A percentile compares a stretch with the other conserved stretches of the same genome.
These are phyloP conservation scores for Ormyrus rosae DNA, from an alignment of 2,888 invertebrate species.

Conservation along the genomic window DNA sequence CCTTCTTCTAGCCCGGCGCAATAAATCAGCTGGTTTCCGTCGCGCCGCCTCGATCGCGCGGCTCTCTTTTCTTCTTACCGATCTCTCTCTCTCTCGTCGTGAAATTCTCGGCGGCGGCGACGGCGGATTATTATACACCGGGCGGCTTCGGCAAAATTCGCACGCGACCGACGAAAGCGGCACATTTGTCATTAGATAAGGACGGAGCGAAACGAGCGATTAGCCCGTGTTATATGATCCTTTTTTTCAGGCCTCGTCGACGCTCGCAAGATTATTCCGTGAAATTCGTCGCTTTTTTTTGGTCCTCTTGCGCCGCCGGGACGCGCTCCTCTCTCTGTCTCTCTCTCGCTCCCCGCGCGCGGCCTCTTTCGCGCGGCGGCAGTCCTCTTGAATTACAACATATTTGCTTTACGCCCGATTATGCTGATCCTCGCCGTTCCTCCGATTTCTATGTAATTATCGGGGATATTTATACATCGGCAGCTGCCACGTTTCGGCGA, in stretches of 20 bases:
- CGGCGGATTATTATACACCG: slow-evolving; percentile 41
- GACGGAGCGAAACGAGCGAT: slow-evolving; percentile 50
- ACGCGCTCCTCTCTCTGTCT: not conserved
- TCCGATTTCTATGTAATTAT: slow-evolving; percentile 32
- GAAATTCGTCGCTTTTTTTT: slow-evolving; percentile 34
- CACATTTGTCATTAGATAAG: slow-evolving; percentile 56
- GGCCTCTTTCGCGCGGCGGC: not conserved
- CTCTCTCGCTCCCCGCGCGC: not conserved
- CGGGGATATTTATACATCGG: slow-evolving; percentile 10
- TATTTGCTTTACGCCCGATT: slow-evolving; percentile 41
- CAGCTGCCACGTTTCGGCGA: not conserved
- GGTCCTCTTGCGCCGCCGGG: not conserved
- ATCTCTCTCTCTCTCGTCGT: slow-evolving; percentile 10
- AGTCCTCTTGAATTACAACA: slow-evolving; percentile 41
- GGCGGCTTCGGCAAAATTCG: slow-evolving; percentile 27
- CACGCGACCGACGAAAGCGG: slow-evolving; percentile 51
- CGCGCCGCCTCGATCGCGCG: slow-evolving; percentile 14
- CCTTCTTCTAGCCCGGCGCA: slow-evolving; percentile 38
- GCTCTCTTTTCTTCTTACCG: not conserved
- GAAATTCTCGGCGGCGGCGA: slow-evolving; percentile 22
- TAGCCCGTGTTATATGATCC: slow-evolving; percentile 53
- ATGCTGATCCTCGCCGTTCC: not conserved
- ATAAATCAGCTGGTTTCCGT: slow-evolving; percentile 49
- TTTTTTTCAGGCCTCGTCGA: slow-evolving; percentile 25
- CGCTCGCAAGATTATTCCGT: slow-evolving; percentile 42